Conservation (phyloP, 2,888 invertebrate genomes). For the Arctia plantaginis region DNA sequence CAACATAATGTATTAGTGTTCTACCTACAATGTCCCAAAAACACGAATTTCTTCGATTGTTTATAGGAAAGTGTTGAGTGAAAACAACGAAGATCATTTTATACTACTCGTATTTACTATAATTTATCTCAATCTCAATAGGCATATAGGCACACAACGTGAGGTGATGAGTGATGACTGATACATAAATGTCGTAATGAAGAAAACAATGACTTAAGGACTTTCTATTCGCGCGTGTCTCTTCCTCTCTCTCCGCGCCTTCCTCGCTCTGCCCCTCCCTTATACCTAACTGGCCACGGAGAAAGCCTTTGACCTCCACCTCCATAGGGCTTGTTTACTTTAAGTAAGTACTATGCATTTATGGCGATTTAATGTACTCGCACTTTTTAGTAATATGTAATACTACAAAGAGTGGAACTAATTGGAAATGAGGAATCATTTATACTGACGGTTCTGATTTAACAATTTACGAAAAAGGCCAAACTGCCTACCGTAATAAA, state of each 20-base stretch:
- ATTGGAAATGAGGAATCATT: not conserved
- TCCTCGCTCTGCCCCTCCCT: conserved; percentile 55
- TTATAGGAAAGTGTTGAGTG: not conserved
- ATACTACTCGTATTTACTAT: conserved; percentile 16
- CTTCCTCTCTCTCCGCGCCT: conserved; percentile 53
- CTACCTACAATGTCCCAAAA: not conserved
- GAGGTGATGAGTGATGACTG: conserved; percentile 75
- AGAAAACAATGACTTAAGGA: conserved; percentile 79
- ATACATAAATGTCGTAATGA: conserved; percentile 82
- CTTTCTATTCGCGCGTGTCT: conserved; percentile 78
- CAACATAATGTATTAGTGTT: not conserved
- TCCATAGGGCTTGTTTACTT: conserved; percentile 70
- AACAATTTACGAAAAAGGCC: not conserved
- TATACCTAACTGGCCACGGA: conserved; percentile 69
- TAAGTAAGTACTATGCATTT: conserved; percentile 57
- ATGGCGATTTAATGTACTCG: conserved; percentile 66
- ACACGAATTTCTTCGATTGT: not conserved
- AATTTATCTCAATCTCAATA: conserved; percentile 15
- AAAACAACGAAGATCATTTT: conserved; percentile 12
- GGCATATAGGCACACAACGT: conserved; percentile 74
- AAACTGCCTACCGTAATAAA: not conserved
- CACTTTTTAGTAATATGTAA: conserved; percentile 29
- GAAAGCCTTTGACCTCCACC: conserved; percentile 83
- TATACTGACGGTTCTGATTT: not conserved
- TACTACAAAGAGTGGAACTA: not conserved